Evolutionary conservation across 2,888 invertebrate genomes (phyloP), one percentile per base, ranked within the genome.

Genomic region (Dorcus parallelipipedus): DNA sequence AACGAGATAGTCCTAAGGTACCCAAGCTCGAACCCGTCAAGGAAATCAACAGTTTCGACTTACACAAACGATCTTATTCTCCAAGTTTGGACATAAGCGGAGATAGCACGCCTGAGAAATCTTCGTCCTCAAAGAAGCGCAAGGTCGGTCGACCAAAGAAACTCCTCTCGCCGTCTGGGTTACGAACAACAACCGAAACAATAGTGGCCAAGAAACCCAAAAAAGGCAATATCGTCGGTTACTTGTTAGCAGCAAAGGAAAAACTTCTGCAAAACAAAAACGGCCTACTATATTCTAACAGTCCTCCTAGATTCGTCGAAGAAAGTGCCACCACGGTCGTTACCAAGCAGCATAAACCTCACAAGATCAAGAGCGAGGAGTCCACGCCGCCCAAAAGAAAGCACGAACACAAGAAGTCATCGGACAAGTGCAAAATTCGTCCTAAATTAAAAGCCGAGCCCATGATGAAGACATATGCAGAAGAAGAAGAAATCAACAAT

Each of bases 91-190:
- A 73, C 54, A 63, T 66, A 3, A 70, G 70, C 49, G 73, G 26
- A 33, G 26, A 74, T 56, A 70, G 69, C 2, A 70, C 63, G 48
- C 71, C 64, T 3, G 68, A 66, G 60, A 73, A 68, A 61, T 66
- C 64, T 53, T 68, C 69, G 45, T 84, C 85, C 0, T 87, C 87
- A 0, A 89, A 91, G 69, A 92, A 92, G 73, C 84, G 93, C 8
- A 92, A 93, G 80, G 91, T 91, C 0, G 91, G 91, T 0, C 81
- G 91, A 64, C 93, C 92, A 0, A 86, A 89, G 64, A 91, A 91
- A 71, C 81, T 89, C 9, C 50, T 70, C 56, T 83, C 85, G 54
- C 78, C 81, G n/a, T 71, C 80, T 9, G 79, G 80, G 0, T 79
- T 80, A 41, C 84, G 83, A 57, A 83, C 84, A 63, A 84, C 85